Base-by-base conservation (phyloP, 1,140 invertebrate genomes). In the Teleopsis dalmanni region DNA sequence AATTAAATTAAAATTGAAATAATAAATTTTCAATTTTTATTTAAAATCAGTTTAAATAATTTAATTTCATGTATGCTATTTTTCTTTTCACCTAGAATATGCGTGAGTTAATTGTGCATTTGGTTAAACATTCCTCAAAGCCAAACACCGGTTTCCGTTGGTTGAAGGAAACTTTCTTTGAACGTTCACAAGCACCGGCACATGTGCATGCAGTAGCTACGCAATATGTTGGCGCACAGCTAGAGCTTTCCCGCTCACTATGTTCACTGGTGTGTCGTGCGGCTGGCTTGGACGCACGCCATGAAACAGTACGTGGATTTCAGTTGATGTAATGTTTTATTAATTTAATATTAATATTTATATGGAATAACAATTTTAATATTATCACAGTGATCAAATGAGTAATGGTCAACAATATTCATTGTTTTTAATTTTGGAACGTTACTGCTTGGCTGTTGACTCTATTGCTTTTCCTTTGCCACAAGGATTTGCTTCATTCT, bases 401-500 rank as follows among this genome's bases (percentile, higher is more conserved):
- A 74, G 79, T 7, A 77, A 80, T 48, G 76, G 75, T 7, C 78
- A 82, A 59, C 78, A 81, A 50, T 78, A 78, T 63, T 72, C 85
- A 16, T 65, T 89, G 14, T 87, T 89, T 57, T 78, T 81, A 42
- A 75, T 85, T 13, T 59, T 90, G 29, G 85, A 89, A 62, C 78
- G 85, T 49, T 90, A 87, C 72, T 81, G 81, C 54, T 75, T 85
- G 50, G 82, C 87, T 2, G 78, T 83, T 19, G 86, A 88, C 62
- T 80, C 76, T n/a, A 76, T 87, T 41, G 87, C 87, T 9, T 91
- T 85, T 71, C 88, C 88, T 1, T 71, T 88, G 48, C 87, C 88
- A 22, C 83, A 87, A 61, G 88, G 88, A 18, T 91, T 90, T 59
- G 83, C 83, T 10, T 89, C 88, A 10, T 91, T 91, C 72, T 87